Evolutionary conservation across 2,888 invertebrate species (phyloP), one percentile per base, ranked within the genome.

Genomic region (Thyatira batis): DNA sequence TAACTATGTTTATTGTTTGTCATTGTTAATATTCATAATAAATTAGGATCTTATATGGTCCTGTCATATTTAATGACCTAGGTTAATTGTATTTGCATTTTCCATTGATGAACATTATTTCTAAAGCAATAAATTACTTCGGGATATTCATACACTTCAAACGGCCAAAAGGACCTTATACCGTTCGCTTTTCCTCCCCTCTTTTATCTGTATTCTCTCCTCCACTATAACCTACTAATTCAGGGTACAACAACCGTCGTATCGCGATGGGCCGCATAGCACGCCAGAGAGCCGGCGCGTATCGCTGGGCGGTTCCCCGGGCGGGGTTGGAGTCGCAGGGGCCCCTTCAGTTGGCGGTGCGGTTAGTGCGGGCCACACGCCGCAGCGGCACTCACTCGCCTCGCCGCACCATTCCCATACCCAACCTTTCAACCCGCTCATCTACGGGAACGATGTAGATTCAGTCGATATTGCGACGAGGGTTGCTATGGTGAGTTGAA

Each of bases 401-500:
- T 87, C 91, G 53, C 90, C 92, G 11, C 80, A 80, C 52, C 68
- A 67, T 52, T 57, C 78, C 5, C 71, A 72, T 5, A 88, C 93
- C 8, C 93, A 93, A 71, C 93, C 94, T 5, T 94, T 94, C 67
- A 98, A 98, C 90, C 98, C 98, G 0, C 96, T 98, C 75, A 97
- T 98, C 66, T 97, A 96, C 80, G 97, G 97, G 44, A 97, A 95
- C 76, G 98, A 99, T 83, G 97, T 99, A 0, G 99, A 99, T 84
- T 98, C 98, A 0, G 99, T 99, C 0, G 99, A 99, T 85, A 96
- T 99, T 20, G 99, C 99, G 8, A 99, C 98, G 0, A 92, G 99
- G 59, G 98, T 99, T 46, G 99, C 81, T 2, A 82, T 82, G 82
- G 82, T 82, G 52, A 50, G 45, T 49, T 43, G 10, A n/a, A n/a